A percentile compares a stretch with the other conserved stretches of the same genome.
Evolutionary conservation across 1,140 invertebrate genomes (phyloP).

Genomic region (Zelostemma sp.): DNA sequence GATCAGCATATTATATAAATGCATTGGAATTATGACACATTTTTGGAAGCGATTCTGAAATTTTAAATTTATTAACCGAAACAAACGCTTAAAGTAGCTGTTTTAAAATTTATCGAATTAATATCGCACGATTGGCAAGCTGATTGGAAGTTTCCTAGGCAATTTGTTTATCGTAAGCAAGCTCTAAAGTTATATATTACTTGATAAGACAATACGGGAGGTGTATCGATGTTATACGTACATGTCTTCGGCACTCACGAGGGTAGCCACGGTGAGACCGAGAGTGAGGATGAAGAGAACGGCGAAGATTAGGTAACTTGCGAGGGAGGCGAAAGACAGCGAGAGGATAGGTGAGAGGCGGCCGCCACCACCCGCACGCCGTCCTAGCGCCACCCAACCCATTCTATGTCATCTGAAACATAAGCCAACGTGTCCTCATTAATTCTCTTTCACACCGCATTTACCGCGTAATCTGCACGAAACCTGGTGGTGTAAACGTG

Average conservation of each 20-base stretch:
- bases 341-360: slow-evolving; percentile 68
- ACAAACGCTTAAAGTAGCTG: neutral
- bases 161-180: neutral
- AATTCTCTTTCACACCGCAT: slow-evolving; percentile 7
- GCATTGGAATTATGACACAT: too few relatives aligned
- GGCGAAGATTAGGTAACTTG: slow-evolving; percentile 62
- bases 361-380: slow-evolving; percentile 67
- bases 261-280: slow-evolving; percentile 61
- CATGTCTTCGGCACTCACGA: slow-evolving; percentile 66
- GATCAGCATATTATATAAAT: too few relatives aligned
- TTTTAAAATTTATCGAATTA: neutral
- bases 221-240: slow-evolving; percentile 56
- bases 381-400: slow-evolving; percentile 70
- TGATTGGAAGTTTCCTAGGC: neutral
- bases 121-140: neutral
- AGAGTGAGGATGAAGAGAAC: slow-evolving; percentile 63
- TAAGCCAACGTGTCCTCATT: slow-evolving; percentile 30
- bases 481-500: too few relatives aligned
- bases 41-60: too few relatives aligned
- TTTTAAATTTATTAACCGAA: too few relatives aligned
- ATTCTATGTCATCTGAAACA: slow-evolving; percentile 71
- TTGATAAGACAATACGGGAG: neutral
- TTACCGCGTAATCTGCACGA: slow-evolving; percentile 9
- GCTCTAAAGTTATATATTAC: too few relatives aligned
- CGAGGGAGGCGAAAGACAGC: slow-evolving; percentile 68